phyloP scores from a whole-genome alignment of 2,888 invertebrate species.

The Oxystoma pomonae region DNA sequence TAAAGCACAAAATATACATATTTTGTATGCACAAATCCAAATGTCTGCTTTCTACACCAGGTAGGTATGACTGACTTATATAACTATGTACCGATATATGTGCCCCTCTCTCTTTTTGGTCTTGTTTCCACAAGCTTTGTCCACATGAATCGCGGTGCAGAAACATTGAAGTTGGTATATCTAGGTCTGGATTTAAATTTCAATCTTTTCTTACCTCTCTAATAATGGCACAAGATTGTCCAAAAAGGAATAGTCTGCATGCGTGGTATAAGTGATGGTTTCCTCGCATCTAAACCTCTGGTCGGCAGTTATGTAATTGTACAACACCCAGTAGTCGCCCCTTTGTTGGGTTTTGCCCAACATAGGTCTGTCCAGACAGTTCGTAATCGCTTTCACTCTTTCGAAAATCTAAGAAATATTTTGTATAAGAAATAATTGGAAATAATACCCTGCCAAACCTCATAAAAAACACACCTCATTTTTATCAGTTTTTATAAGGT shows the following conservation, averaged over 20 bases:
- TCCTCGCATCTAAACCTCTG: slow-evolving; percentile 68
- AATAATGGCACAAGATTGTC: slow-evolving; percentile 83
- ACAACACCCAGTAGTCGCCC: slow-evolving; percentile 75
- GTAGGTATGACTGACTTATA: too few relatives aligned
- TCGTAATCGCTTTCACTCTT: slow-evolving; percentile 39
- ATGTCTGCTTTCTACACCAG: too few relatives aligned
- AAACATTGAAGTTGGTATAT: too few relatives aligned
- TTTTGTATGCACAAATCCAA: too few relatives aligned
- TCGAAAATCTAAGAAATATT: slow-evolving; percentile 26
- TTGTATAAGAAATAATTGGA: background rate
- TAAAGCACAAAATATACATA: too few relatives aligned
- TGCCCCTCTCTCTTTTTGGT: too few relatives aligned
- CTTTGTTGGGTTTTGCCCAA: slow-evolving; percentile 45
- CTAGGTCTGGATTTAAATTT: too few relatives aligned
- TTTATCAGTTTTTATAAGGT: too few relatives aligned
- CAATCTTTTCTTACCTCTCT: slow-evolving; percentile 49
- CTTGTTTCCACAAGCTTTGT: too few relatives aligned
- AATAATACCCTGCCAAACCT: background rate
- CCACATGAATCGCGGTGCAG: too few relatives aligned
- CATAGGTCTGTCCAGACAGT: slow-evolving; percentile 44
- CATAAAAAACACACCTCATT: too few relatives aligned
- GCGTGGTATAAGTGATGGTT: slow-evolving; percentile 86
- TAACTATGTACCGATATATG: too few relatives aligned
- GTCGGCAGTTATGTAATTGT: slow-evolving; percentile 78
- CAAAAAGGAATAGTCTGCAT: slow-evolving; percentile 87